Evolutionary conservation across 2,113 vertebrate genomes (phyloP).

Genomic region (Oenanthe oenanthe): DNA sequence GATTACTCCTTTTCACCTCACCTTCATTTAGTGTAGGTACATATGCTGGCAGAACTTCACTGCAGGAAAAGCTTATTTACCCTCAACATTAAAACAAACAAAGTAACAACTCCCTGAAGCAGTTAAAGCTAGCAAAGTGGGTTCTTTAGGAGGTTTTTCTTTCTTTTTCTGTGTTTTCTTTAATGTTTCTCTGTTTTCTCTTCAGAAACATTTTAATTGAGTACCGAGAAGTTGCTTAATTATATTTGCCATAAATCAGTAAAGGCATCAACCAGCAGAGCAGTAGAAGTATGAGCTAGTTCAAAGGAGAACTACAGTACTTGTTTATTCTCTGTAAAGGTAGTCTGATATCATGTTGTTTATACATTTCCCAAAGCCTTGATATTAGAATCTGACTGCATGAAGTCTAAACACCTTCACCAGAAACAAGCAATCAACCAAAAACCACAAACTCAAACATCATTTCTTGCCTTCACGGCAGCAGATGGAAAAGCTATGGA

Average conservation of each 20-base stretch:
- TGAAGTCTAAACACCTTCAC: neutral
- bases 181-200: neutral
- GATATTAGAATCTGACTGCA: neutral
- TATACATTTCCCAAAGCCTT: neutral
- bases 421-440: neutral
- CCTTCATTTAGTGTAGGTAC: neutral
- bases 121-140: neutral
- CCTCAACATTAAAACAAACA: neutral
- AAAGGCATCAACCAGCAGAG: neutral
- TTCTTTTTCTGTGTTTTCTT: neutral
- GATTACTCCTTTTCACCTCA: neutral
- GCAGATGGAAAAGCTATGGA: neutral
- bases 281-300: neutral
- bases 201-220: neutral
- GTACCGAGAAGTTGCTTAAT: neutral
- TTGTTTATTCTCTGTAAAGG: neutral
- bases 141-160: neutral
- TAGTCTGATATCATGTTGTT: neutral
- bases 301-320: neutral
- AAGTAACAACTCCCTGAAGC: neutral
- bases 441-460: neutral
- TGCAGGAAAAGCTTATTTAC: neutral
- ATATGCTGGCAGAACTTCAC: neutral
- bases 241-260: neutral
- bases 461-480: neutral